Evolutionary conservation across 2,113 vertebrate genomes (phyloP).

Genomic region (Scytalopus superciliaris): DNA sequence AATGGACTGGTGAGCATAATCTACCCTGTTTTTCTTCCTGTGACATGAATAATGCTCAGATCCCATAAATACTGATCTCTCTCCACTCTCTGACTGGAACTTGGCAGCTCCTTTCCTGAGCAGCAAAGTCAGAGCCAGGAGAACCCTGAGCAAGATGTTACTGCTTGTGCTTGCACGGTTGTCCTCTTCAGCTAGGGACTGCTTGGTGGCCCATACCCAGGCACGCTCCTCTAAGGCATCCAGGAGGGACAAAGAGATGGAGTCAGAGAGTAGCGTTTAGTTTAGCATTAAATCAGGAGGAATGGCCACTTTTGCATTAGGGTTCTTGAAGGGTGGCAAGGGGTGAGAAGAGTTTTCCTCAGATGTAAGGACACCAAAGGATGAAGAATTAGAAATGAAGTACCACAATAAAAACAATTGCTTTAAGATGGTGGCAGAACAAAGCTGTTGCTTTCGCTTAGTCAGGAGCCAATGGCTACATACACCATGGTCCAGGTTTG

Average conservation of each 20-base stretch:
- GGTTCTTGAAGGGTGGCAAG: not conserved
- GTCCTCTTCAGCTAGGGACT: not conserved
- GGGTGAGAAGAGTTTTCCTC: not conserved
- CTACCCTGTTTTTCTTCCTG: not conserved
- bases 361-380: not conserved
- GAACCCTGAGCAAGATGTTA: not conserved
- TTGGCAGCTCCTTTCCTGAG: not conserved
- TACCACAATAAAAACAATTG: not conserved
- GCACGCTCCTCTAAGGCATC: not conserved
- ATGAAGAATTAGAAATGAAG: not conserved
- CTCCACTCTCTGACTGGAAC: not conserved
- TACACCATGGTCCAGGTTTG: not conserved
- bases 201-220: rapidly evolving
- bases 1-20: not conserved
- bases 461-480: not conserved
- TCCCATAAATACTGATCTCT: not conserved
- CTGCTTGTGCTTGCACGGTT: not conserved
- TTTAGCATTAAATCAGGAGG: not conserved
- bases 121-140: not conserved
- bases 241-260: not conserved
- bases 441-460: not conserved
- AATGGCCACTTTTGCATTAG: not conserved
- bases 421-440: not conserved
- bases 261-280: rapidly evolving
- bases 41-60: not conserved